phyloP scores from a whole-genome alignment of 2,797 vertebrate species.

The Taenioides sp. region DNA sequence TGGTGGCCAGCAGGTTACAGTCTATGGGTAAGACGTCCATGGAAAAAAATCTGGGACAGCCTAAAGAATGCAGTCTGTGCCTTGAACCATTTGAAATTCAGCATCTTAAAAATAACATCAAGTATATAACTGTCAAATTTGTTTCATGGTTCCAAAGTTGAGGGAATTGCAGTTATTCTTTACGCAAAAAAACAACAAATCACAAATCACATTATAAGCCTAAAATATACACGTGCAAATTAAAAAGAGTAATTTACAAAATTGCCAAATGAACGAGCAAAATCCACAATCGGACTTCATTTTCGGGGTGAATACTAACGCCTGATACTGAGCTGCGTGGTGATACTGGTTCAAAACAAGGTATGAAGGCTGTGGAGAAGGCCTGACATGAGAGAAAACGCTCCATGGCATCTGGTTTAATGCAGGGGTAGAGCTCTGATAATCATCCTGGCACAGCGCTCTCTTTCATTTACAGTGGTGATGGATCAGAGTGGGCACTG shows the following conservation, averaged over 20 bases:
- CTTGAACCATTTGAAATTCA: too few relatives aligned
- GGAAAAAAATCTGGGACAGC: too few relatives aligned
- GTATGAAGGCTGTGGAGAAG: conserved; percentile 17
- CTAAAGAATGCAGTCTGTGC: too few relatives aligned
- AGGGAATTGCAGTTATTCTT: too few relatives aligned
- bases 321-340: conserved; percentile 3
- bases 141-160: too few relatives aligned
- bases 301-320: conserved; percentile 29
- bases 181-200: neutral
- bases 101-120: too few relatives aligned
- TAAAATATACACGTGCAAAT: neutral
- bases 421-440: conserved; percentile 62
- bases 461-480: conserved; percentile 67
- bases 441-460: conserved; percentile 65
- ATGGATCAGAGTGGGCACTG: conserved; percentile 68
- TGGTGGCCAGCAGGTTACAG: too few relatives aligned
- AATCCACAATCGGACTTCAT: conserved; percentile 14
- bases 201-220: too few relatives aligned
- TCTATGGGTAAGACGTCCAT: too few relatives aligned
- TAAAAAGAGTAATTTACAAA: neutral
- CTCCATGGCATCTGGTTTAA: conserved; percentile 59
- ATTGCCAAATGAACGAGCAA: neutral
- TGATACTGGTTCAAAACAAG: conserved; percentile 19
- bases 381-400: conserved; percentile 57
- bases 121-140: too few relatives aligned